These are phyloP conservation scores for Scaeva pyrastri DNA, from an alignment of 2,888 invertebrate genomes.

Conservation along the genomic window DNA sequence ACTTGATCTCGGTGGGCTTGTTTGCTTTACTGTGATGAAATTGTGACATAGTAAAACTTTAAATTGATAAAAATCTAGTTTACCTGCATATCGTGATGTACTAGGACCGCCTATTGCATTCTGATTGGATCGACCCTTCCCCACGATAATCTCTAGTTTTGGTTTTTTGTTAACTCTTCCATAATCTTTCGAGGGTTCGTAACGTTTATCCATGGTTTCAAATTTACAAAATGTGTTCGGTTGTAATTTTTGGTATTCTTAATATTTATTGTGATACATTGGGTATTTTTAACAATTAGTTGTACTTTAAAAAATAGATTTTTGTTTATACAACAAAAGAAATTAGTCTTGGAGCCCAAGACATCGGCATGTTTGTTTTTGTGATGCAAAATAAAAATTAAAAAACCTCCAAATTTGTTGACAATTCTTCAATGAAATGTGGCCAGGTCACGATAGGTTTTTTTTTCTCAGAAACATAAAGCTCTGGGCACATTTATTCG, in stretches of 20 bases:
- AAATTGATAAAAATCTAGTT: neutral
- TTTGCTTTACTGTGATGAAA: slow-evolving; percentile 10
- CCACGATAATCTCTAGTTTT: slow-evolving; percentile 80
- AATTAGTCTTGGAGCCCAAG: neutral
- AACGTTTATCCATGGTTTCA: slow-evolving; percentile 79
- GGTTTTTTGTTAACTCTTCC: slow-evolving; percentile 80
- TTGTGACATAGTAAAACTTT: neutral
- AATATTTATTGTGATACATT: neutral
- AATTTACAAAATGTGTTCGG: neutral
- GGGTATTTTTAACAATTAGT: neutral
- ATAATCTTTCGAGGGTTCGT: slow-evolving; percentile 79
- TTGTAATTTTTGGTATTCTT: neutral
- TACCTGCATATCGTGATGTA: slow-evolving; percentile 49
- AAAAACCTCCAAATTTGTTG: too few species aligned
- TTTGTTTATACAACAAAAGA: slow-evolving; percentile 4
- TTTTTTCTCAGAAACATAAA: too few species aligned
- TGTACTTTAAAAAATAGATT: neutral
- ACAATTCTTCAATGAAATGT: too few species aligned
- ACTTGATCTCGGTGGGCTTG: slow-evolving; percentile 56
- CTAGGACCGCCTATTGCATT: neutral
- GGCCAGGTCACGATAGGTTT: too few species aligned
- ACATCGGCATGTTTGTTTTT: too few species aligned
- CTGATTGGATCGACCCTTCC: slow-evolving; percentile 70
- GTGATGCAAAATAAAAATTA: too few species aligned
- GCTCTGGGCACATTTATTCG: too few species aligned